A percentile compares a stretch with the other conserved stretches of the same genome.
phyloP scores from a whole-genome alignment of 2,113 vertebrate genomes.

The Esox niger region DNA sequence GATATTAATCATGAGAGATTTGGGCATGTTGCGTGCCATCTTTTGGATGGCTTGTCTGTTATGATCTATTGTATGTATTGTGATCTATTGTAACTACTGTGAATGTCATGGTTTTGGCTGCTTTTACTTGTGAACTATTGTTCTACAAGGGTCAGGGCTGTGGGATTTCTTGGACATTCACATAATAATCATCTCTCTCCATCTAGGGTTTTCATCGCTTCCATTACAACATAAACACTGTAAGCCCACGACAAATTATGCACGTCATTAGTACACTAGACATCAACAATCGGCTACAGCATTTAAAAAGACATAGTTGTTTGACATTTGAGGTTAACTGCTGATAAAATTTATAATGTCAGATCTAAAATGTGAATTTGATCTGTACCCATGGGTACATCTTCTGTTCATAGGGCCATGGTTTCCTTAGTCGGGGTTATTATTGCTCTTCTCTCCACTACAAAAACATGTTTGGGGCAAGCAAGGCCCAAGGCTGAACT shows the following conservation, averaged over 20 bases:
- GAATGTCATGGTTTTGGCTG: conserved; percentile 50
- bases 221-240: background rate
- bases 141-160: conserved; percentile 13
- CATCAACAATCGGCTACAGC: background rate
- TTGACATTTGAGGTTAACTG: conserved; percentile 15
- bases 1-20: conserved; percentile 43
- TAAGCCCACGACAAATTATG: background rate
- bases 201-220: background rate
- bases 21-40: conserved; percentile 33
- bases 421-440: conserved; percentile 34
- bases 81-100: conserved; percentile 42
- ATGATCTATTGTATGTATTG: conserved; percentile 39
- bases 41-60: conserved; percentile 22
- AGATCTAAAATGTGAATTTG: background rate
- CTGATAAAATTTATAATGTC: conserved; percentile 22
- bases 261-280: background rate
- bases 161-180: background rate
- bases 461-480: conserved; percentile 60
- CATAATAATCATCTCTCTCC: background rate
- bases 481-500: conserved; percentile 50
- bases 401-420: background rate
- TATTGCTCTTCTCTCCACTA: conserved; percentile 42
- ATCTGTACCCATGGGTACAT: conserved; percentile 12
- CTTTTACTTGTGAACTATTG: conserved; percentile 43
- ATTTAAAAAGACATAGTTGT: background rate